phyloP scores from a whole-genome alignment of 2,113 vertebrate species.

The Spea bombifrons region DNA sequence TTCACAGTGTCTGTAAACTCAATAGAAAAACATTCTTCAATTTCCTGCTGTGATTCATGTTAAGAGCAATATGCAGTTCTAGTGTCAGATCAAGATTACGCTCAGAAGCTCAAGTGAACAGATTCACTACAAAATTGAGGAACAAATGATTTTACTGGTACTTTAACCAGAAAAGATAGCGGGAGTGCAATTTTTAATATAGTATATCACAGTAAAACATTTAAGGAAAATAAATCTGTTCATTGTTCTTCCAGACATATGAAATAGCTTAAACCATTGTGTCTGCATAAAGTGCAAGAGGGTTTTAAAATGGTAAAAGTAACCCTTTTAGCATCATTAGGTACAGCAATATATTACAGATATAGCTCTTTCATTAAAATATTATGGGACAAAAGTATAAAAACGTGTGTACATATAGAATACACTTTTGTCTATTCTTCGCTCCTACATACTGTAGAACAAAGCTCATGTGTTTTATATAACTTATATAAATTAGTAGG shows the following conservation, averaged over 20 bases:
- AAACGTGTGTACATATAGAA: too few species aligned
- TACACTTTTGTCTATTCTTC: too few species aligned
- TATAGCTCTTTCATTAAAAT: too few species aligned
- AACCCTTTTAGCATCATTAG: background rate
- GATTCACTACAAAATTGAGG: constrained; percentile 43
- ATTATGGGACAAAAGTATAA: too few species aligned
- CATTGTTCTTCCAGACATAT: constrained; percentile 13
- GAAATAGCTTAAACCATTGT: background rate
- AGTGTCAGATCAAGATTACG: constrained; percentile 47
- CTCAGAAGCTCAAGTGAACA: constrained; percentile 42
- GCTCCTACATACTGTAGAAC: too few species aligned
- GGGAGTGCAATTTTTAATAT: constrained; percentile 12
- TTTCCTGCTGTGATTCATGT: constrained; percentile 47
- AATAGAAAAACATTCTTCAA: constrained; percentile 47
- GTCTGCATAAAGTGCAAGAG: background rate
- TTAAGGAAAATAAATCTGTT: constrained; percentile 18
- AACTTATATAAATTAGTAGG: too few species aligned
- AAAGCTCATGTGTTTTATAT: too few species aligned
- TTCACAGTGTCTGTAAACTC: constrained; percentile 41
- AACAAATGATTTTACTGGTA: constrained; percentile 43
- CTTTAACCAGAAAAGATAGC: constrained; percentile 27
- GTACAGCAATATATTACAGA: too few species aligned
- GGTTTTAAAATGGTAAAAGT: background rate
- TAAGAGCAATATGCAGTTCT: constrained; percentile 48
- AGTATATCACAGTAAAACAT: constrained; percentile 7